These are phyloP conservation scores for Oryzaephilus surinamensis DNA, from an alignment of 1,140 invertebrate genomes.

Conservation along the genomic window DNA sequence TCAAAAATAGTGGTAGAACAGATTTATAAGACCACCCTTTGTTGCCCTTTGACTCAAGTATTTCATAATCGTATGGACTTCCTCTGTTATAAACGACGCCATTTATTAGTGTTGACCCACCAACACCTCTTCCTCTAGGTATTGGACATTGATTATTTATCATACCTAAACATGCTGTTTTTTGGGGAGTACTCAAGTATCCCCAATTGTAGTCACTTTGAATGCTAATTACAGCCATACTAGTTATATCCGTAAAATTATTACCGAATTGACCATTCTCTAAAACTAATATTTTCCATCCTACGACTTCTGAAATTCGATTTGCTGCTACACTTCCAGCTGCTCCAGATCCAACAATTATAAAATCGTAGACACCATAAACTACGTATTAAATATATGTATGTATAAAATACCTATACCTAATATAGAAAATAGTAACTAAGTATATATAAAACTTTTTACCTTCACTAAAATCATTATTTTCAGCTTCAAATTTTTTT, in stretches of 20 bases:
- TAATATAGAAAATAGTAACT: too few species aligned
- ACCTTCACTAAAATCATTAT: too few species aligned
- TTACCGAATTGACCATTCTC: conserved; percentile 54
- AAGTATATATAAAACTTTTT: too few species aligned
- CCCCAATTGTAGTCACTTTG: too few species aligned
- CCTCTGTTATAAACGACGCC: conserved; percentile 66
- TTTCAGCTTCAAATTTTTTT: too few species aligned
- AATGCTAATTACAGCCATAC: too few species aligned
- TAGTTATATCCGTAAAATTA: conserved; percentile 62
- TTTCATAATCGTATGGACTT: conserved; percentile 55
- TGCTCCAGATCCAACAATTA: conserved; percentile 31
- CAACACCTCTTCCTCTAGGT: conserved; percentile 41
- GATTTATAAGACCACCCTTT: too few species aligned
- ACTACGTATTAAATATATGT: too few species aligned
- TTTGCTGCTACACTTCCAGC: conserved; percentile 46
- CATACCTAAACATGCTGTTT: too few species aligned
- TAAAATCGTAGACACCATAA: conserved; percentile 16
- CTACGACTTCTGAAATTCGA: conserved; percentile 53
- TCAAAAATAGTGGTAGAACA: conserved; percentile 50
- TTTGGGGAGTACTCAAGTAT: too few species aligned
- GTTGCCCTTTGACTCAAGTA: conserved; percentile 50
- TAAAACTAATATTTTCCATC: conserved; percentile 57
- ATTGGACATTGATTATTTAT: conserved; percentile 7
- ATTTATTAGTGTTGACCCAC: conserved; percentile 58
- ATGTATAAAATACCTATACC: too few species aligned